phyloP scores from a whole-genome alignment of 2,113 vertebrate species.

The Colossoma macropomum region DNA sequence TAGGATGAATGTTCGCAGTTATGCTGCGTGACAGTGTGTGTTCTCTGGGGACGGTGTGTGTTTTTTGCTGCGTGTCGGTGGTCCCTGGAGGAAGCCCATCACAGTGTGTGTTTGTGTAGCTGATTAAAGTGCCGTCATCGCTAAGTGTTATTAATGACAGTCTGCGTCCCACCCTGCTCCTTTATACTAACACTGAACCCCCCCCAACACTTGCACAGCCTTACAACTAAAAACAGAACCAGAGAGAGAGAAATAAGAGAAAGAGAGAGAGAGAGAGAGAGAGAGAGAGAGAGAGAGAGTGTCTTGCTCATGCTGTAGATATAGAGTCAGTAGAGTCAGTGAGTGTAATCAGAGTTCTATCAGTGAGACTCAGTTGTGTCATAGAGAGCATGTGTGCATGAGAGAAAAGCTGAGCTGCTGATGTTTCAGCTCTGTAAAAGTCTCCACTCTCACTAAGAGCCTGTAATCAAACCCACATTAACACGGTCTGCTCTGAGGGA shows the following conservation, averaged over 20 bases:
- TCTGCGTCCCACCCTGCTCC: not conserved
- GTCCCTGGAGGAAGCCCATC: conserved; percentile 38
- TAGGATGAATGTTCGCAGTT: conserved; percentile 35
- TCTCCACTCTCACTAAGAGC: not conserved
- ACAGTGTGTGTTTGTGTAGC: conserved; percentile 46
- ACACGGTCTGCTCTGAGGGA: not conserved
- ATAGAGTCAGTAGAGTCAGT: conserved; percentile 2
- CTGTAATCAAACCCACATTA: not conserved
- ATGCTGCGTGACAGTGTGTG: conserved; percentile 33
- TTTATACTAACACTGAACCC: conserved; percentile 29
- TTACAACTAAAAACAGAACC: not conserved
- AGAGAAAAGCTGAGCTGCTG: not conserved
- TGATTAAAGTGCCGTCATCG: conserved; percentile 49
- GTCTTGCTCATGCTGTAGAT: not conserved
- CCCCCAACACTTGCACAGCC: not conserved
- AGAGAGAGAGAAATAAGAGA: not conserved
- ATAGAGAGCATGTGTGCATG: not conserved
- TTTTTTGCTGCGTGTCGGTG: conserved; percentile 32
- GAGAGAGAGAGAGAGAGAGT: not conserved
- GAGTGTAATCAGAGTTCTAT: conserved; percentile 24
- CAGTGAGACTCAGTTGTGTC: not conserved
- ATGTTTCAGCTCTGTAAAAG: not conserved
- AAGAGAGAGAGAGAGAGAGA: not conserved
- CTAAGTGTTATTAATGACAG: conserved; percentile 56
- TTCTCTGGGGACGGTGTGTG: conserved; percentile 22